A percentile compares a stretch with the other conserved stretches of the same genome.
These are phyloP conservation scores for Eucidaris tribuloides DNA, from an alignment of 35 echinoderm and acorn worm genomes.

Conservation along the genomic window DNA sequence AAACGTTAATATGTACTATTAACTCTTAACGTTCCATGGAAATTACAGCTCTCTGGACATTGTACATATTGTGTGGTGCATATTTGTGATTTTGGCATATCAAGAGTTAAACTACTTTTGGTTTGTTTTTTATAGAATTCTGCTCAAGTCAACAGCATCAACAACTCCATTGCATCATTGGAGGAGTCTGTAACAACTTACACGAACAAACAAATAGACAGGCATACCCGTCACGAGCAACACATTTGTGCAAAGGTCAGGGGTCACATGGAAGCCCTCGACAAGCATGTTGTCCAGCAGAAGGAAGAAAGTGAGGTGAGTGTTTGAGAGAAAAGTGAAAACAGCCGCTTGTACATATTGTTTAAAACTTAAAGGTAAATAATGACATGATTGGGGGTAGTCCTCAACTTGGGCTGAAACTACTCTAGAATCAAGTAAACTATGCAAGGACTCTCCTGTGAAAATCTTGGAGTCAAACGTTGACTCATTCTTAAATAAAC, in stretches of 20 bases:
- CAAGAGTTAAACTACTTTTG: no score
- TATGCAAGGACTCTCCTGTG: not conserved
- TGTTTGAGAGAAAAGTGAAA: not conserved
- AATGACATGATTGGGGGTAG: not conserved
- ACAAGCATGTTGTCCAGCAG: slow-evolving; percentile 1
- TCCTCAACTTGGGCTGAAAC: not conserved
- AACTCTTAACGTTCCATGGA: no score
- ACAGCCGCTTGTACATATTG: not conserved
- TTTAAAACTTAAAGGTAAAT: not conserved
- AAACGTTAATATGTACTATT: no score
- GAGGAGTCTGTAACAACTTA: not conserved
- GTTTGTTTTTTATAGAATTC: not conserved
- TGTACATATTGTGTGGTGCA: no score
- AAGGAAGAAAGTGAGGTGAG: slow-evolving; percentile 19
- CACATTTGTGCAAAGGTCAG: slow-evolving; percentile 14
- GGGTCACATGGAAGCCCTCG: slow-evolving; percentile 14
- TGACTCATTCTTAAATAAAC: not conserved
- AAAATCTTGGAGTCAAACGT: not conserved
- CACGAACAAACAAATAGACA: not conserved
- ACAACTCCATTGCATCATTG: not conserved
- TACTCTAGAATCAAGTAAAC: not conserved
- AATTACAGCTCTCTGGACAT: no score
- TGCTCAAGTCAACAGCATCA: not conserved
- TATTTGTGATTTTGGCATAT: no score
- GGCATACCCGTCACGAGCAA: not conserved